Base-by-base conservation (phyloP, 2,888 invertebrate genomes). In the Bombylius discolor region DNA sequence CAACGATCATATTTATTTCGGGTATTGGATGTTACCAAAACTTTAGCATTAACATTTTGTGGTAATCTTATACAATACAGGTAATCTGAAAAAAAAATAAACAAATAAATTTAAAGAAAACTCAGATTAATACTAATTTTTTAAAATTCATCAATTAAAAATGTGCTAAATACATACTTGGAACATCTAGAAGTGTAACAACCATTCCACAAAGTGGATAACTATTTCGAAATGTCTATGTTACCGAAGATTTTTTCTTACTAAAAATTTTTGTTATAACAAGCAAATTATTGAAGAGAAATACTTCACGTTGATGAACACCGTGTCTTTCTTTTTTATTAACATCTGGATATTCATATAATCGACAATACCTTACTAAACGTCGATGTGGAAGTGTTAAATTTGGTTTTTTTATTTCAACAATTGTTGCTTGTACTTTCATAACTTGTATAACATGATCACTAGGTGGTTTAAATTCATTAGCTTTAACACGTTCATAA, bases 381-480 rank as follows among this genome's bases (percentile, higher is more conserved):
- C 99, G 82, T 6, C 99, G 85, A 71, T 98, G 97, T 1, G 98
- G 94, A 62, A 97, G 75, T 0, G 96, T 94, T 73, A 99, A 80
- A 71, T 92, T 91, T 1, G 96, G 97, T 75, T 95, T 96, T 76
- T 97, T n/a, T n/a, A n/a, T 97, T 58, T 96, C 98, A n/a, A 97
- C 92, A 64, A 98, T 95, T 42, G 96, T 96, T 52, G 94, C 91
- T 75, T 99, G 97, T 13, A 98, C 96, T 76, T 96, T 95, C 85
- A 94, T 88, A 61, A 93, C 98, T 81, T 98, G 90, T 12, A 83
- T 82, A 51, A 77, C 77, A 64, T 77, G 77, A 62, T 75, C 99
- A 58, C 92, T 90, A 59, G 96, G 97, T 0, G 96, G 91, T 68
- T 92, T 87, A 73, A 99, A 96, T 76, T 98, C 97, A 73, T 90